A percentile compares a stretch with the other conserved stretches of the same genome.
These are phyloP conservation scores for Luidia sarsii DNA, from an alignment of 53 echinoderm and acorn worm genomes.

Conservation along the genomic window DNA sequence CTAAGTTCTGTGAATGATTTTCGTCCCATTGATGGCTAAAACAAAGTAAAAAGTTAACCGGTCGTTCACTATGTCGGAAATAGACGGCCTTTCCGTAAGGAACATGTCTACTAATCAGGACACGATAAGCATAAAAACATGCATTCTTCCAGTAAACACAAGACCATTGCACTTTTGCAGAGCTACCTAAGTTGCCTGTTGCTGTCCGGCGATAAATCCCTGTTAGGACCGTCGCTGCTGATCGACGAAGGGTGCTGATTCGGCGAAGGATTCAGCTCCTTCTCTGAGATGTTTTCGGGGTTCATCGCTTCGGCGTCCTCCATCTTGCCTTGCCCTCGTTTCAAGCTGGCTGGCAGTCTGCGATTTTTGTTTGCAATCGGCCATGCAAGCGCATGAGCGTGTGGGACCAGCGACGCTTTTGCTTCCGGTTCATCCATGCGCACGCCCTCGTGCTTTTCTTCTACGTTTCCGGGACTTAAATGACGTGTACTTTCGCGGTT, in stretches of 20 bases:
- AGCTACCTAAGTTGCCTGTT: slow-evolving; percentile 47
- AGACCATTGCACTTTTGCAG: too few relatives aligned
- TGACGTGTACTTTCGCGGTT: not conserved
- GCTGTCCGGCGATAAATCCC: slow-evolving; percentile 21
- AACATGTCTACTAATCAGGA: too few relatives aligned
- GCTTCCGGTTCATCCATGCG: too few relatives aligned
- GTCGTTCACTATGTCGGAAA: too few relatives aligned
- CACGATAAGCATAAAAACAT: too few relatives aligned
- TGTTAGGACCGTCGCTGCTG: slow-evolving; percentile 27
- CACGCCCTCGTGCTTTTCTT: too few relatives aligned
- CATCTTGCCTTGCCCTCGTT: slow-evolving; percentile 24
- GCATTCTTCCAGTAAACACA: too few relatives aligned
- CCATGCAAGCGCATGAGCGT: not conserved
- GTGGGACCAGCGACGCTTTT: too few relatives aligned
- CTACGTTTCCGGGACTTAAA: not conserved
- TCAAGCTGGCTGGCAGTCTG: not conserved
- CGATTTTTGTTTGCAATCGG: not conserved
- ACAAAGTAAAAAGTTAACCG: too few relatives aligned
- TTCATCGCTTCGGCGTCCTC: slow-evolving; percentile 29
- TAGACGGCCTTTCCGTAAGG: too few relatives aligned
- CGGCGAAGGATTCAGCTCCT: slow-evolving; percentile 19
- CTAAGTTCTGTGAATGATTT: too few relatives aligned
- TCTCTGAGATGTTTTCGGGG: slow-evolving; percentile 36
- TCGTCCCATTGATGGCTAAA: too few relatives aligned
- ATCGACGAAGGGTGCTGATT: slow-evolving; percentile 30